Conservation (phyloP, 2,113 vertebrate species). For the Brevimyrus niger region DNA sequence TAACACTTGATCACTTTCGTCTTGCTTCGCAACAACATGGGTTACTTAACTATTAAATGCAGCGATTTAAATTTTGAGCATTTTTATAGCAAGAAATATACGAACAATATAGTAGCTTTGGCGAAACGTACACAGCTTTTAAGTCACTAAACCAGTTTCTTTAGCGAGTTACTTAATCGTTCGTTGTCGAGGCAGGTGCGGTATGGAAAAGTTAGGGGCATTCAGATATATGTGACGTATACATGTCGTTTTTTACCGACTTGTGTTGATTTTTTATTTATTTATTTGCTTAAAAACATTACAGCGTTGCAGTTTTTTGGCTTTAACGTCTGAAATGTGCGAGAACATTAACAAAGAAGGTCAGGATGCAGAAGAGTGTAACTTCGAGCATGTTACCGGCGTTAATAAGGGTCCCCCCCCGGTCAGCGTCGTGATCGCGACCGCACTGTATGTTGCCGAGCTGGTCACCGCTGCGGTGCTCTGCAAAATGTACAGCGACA, state of each 20-base stretch:
- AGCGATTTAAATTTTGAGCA: neutral
- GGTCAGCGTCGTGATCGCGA: constrained; percentile 73
- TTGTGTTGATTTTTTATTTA: neutral
- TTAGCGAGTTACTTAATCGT: neutral
- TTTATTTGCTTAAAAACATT: neutral
- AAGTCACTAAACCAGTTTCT: neutral
- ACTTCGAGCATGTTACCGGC: neutral
- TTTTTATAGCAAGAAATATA: neutral
- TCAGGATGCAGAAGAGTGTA: constrained; percentile 35
- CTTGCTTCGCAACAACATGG: neutral
- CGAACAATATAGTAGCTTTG: neutral
- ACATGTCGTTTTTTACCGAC: neutral
- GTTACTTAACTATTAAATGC: neutral
- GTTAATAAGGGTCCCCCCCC: constrained; percentile 48
- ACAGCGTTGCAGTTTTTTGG: neutral
- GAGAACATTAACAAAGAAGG: constrained; percentile 50
- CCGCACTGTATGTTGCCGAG: constrained; percentile 80
- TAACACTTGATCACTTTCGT: neutral
- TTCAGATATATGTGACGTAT: neutral
- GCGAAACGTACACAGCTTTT: neutral
- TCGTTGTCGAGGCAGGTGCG: neutral
- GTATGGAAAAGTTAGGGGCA: neutral
- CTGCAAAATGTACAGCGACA: constrained; percentile 62
- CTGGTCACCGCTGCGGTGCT: constrained; percentile 67
- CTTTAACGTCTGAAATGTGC: constrained; percentile 22